Base-by-base conservation (phyloP, 2,888 invertebrate genomes). In the Apomyelois bistriatella region DNA sequence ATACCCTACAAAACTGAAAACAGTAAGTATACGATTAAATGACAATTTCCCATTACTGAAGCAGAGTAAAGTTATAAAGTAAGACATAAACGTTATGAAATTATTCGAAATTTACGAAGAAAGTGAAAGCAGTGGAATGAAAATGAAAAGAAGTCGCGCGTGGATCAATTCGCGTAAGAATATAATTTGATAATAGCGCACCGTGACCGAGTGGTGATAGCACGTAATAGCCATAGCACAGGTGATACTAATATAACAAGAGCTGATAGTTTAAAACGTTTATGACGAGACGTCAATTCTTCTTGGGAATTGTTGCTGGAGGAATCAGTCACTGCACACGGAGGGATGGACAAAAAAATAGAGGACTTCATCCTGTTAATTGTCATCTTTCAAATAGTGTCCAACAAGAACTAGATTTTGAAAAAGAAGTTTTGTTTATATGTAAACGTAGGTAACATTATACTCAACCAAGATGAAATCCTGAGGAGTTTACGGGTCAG, bases 101-200 rank as follows among this genome's bases (percentile, higher is more conserved):
- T 41, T 9, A 38, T 22, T 38, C 22, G 8, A 48, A 48, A 50
- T 10, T 30, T 32, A 42, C 17, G 28, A 53, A 51, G 51, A 36
- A 55, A 61, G 68, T 62, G 66, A 68, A 66, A 68, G 68, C 65
- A 51, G 56, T 41, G 40, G 13, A 8, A 40, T 16, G 40, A 40
- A 40, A 15, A 53, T 37, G 52, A 53, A 49, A 22, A 51, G 40
- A 54, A 53, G 36, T 41, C 41, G 40, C 30, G 46, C 55, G 52
- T 47, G 52, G 53, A 58, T 55, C 53, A 56, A 56, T 57, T 53
- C 22, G 53, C 38, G 51, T 41, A 57, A 58, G 58, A 57, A 58
- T 52, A 56, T 40, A 41, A 49, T 49, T 48, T 36, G 41, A 52
- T 52, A 47, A 53, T 42, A 43, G 48, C 41, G 43, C 52, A 52